Base-by-base conservation (phyloP, 2,113 vertebrate species). In the Astatotilapia flaviijosephi region DNA sequence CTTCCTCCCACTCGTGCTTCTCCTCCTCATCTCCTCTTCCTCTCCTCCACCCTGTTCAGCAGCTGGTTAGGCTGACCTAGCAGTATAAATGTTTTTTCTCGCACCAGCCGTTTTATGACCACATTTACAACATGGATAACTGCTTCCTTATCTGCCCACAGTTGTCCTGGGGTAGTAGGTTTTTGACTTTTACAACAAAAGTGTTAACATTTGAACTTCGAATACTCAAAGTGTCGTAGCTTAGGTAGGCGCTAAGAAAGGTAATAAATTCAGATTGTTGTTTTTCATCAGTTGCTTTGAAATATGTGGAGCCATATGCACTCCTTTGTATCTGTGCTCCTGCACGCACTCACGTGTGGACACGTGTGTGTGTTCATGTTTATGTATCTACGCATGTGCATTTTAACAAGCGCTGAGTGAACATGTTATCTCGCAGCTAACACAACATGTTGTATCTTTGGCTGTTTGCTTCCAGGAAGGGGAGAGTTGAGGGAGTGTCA, bases 401-500 rank as follows among this genome's bases (percentile, higher is more conserved):
- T 79, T 80, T 55, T 23, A 56, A 83, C 49, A 11, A 87, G 53
- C 21, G 70, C 75, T 40, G 88, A 51, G 68, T 42, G 35, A 86
- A 87, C 85, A 58, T 54, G 85, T 94, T 91, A 94, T 93, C 92
- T 88, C 82, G 65, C 83, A 75, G 91, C 85, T 56, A 91, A 89
- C 92, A 91, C 90, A 90, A 79, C 93, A 79, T 35, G 84, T 15
- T 85, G 49, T 91, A 88, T 93, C 84, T 93, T 55, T 84, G 88
- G 60, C 88, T 83, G 86, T 91, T 92, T 85, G 92, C 87, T 92
- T 94, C 87, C 86, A 92, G 91, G 88, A 94, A 95, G 83, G 83
- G 86, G 82, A 21, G 84, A 82, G 83, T 73, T 86, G 70, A 87
- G 92, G 90, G 92, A 94, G 93, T 92, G 85, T 86, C 89, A 91